These are phyloP conservation scores for Pterostichus madidus DNA, from an alignment of 2,888 invertebrate genomes.

Conservation along the genomic window DNA sequence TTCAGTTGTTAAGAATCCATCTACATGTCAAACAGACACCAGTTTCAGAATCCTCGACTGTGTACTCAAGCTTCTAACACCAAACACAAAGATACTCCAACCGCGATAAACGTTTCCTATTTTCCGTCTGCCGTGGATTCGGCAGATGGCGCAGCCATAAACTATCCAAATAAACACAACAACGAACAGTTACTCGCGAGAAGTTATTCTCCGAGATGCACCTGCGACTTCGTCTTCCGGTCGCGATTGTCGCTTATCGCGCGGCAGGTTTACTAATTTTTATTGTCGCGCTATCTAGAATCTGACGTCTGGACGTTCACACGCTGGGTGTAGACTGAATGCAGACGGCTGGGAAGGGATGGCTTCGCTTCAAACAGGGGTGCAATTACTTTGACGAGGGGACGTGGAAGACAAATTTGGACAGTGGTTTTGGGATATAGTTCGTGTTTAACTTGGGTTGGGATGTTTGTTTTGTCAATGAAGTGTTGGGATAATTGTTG, in stretches of 20 bases:
- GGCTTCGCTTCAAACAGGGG: not conserved
- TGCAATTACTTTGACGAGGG: conserved; percentile 14
- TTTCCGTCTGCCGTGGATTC: conserved; percentile 31
- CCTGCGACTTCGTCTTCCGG: conserved; percentile 43
- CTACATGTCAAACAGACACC: conserved; percentile 40
- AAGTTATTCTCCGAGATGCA: conserved; percentile 25
- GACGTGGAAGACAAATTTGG: conserved; percentile 38
- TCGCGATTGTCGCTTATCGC: conserved; percentile 55
- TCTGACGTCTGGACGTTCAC: conserved; percentile 46
- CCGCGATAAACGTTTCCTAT: conserved; percentile 48
- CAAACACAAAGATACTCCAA: conserved; percentile 46
- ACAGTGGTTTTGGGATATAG: not conserved
- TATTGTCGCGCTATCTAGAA: conserved; percentile 38
- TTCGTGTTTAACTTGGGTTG: not conserved
- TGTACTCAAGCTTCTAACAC: conserved; percentile 46
- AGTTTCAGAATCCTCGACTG: conserved; percentile 1
- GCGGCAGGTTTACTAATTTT: conserved; percentile 52
- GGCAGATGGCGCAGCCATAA: conserved; percentile 53
- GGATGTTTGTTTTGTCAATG: conserved; percentile 4
- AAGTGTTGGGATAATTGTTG: not conserved
- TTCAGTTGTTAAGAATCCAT: conserved; percentile 51
- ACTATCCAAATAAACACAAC: conserved; percentile 55
- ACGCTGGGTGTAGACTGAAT: not conserved
- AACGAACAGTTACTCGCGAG: conserved; percentile 16
- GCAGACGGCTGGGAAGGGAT: conserved; percentile 8